Evolutionary conservation across 1,140 invertebrate genomes (phyloP).

Genomic region (Eupeodes corollae): DNA sequence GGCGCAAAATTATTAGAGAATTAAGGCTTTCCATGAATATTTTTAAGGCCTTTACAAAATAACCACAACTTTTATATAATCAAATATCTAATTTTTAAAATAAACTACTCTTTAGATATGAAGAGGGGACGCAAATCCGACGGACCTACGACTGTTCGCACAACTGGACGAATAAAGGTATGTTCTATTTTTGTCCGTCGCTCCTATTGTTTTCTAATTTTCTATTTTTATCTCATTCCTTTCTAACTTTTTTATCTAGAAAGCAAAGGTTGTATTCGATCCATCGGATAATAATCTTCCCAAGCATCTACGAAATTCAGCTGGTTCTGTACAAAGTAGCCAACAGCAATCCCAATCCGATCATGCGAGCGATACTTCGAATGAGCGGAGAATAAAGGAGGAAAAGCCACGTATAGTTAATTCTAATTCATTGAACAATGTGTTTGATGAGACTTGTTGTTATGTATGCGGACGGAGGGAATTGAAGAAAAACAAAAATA

Average conservation of each 20-base stretch:
- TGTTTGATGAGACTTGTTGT: not conserved
- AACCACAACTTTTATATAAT: too few relatives aligned
- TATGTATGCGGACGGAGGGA: constrained; percentile 6
- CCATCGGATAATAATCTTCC: constrained; percentile 60
- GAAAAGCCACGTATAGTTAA: not conserved
- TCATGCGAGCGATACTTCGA: not conserved
- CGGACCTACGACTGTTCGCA: constrained; percentile 14
- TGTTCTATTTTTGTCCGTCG: not conserved
- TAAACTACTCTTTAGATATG: too few relatives aligned
- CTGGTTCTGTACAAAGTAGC: not conserved
- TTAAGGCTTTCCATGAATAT: too few relatives aligned
- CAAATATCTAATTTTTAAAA: too few relatives aligned
- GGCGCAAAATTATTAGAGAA: too few relatives aligned
- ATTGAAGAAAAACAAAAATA: constrained; percentile 7
- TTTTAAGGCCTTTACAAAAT: too few relatives aligned
- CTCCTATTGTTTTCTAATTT: not conserved
- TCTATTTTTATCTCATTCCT: not conserved
- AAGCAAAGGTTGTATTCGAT: constrained; percentile 54
- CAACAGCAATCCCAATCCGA: not conserved
- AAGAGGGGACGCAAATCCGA: too few relatives aligned
- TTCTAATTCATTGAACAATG: not conserved
- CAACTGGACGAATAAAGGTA: constrained; percentile 32
- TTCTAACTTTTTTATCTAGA: constrained; percentile 8
- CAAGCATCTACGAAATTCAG: constrained; percentile 26
- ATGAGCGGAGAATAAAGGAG: not conserved